Evolutionary conservation across 1,140 invertebrate species (phyloP), one percentile per base, ranked within the genome.

Genomic region (Tetramorium simillimum): DNA sequence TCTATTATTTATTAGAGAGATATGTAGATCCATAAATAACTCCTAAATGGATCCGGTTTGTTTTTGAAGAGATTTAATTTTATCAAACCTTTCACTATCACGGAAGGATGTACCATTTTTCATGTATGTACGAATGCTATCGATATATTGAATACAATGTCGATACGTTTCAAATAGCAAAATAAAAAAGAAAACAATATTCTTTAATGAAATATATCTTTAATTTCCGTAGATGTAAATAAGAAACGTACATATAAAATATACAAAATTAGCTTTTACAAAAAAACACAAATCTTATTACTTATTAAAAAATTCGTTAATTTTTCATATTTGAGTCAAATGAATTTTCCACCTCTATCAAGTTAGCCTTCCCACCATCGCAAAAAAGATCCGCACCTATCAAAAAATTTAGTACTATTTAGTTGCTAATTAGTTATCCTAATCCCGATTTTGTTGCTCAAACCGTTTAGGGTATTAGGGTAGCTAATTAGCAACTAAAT

Each of bases 21-120:
- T 46, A 77, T 24, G 10, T 53, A 81, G 43, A 73, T 43, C 43
- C 24, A 62, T 73, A 60, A 73, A 82, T 73, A 60, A 82, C 33
- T 82, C 2, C 24, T 58, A 43, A 40, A 33, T 53, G 14, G 21
- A 60, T 12, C 14, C 4, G 10, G 16, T 10, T 58, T 43, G 46
- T 82, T 72, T 82, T 24, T 14, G 21, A 67, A 3, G 24, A 82
- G 43, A 58, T 82, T 72, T 72, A 72, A 73, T 73, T 82, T 73
- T 72, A 73, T 73, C 40, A 28, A 72, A 62, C 6, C 16, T 73
- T 33, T 33, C 14, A 43, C 21, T 82, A 46, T 73, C 40, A 60
- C 53, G 40, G 56, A 49, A 60, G 24, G 21, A 82, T 72, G 40
- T 58, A 72, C 49, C 46, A 46, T 33, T 58, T 70, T 46, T 58